Conservation (phyloP, 2,797 vertebrate genomes). For the Hydrolagus colliei region DNA sequence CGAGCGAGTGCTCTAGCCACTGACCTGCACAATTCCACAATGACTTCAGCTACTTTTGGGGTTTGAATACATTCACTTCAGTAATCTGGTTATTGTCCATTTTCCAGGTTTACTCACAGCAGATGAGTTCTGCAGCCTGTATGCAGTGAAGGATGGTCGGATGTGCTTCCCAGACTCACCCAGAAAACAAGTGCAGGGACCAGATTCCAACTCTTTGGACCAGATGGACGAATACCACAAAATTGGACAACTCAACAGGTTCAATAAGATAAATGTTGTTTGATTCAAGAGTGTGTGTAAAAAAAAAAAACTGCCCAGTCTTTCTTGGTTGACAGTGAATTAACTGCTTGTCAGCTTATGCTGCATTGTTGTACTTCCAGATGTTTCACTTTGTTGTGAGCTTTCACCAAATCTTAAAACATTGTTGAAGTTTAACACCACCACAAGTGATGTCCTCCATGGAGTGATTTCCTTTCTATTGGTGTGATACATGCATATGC, state of each 20-base stretch:
- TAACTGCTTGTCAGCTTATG: slow-evolving; percentile 45
- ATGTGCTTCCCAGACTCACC: slow-evolving; percentile 97
- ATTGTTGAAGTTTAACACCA: slow-evolving; percentile 16
- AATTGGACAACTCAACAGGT: slow-evolving; percentile 91
- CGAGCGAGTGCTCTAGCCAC: too few relatives aligned
- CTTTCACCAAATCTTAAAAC: background rate
- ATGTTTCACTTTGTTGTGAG: slow-evolving; percentile 40
- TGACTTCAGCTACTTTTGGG: background rate
- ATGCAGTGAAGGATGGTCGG: slow-evolving; percentile 77
- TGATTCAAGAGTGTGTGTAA: slow-evolving; percentile 36
- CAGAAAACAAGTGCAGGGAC: slow-evolving; percentile 80
- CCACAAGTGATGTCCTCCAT: background rate
- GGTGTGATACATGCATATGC: background rate
- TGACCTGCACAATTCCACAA: too few relatives aligned
- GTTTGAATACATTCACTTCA: background rate
- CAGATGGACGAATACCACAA: slow-evolving; percentile 80
- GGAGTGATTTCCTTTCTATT: background rate
- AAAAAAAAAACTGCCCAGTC: slow-evolving; percentile 41
- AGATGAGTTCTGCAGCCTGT: slow-evolving; percentile 95
- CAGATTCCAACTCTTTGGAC: slow-evolving; percentile 92
- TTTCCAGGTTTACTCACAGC: slow-evolving; percentile 86
- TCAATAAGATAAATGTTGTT: slow-evolving; percentile 63
- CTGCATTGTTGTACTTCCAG: slow-evolving; percentile 50
- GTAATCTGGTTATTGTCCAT: slow-evolving; percentile 40
- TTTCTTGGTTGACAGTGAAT: slow-evolving; percentile 51